A percentile compares a stretch with the other conserved stretches of the same genome.
These are phyloP conservation scores for Stichopus chloronotus DNA, from an alignment of 35 echinoderm and acorn worm genomes.

Conservation along the genomic window DNA sequence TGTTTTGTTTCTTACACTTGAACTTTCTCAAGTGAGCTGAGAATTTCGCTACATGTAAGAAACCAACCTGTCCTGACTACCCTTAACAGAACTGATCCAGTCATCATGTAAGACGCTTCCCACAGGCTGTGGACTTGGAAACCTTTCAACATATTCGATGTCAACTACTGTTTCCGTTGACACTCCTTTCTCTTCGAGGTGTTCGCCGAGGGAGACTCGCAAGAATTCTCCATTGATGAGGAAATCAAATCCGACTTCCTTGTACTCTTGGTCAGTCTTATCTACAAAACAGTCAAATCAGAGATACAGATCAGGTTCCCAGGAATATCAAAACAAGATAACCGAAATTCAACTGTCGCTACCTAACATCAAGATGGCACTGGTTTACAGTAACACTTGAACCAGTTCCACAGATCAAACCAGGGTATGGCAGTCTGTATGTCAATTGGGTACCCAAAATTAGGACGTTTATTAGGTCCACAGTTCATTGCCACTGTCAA, in stretches of 20 bases:
- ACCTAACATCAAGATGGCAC: neutral
- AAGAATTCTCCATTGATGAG: slow-evolving; percentile 96
- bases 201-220: slow-evolving; percentile 76
- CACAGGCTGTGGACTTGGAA: slow-evolving; percentile 83
- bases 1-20: too few relatives aligned
- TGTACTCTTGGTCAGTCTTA: slow-evolving; percentile 63
- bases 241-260: slow-evolving; percentile 89
- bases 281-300: slow-evolving; percentile 39
- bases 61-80: slow-evolving; percentile 63
- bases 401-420: too few relatives aligned
- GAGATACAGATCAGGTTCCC: neutral
- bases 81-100: slow-evolving; percentile 90
- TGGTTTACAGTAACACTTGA: too few relatives aligned
- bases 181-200: slow-evolving; percentile 79
- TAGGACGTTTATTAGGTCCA: too few relatives aligned
- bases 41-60: neutral
- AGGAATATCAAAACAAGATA: neutral
- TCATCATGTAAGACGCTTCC: slow-evolving; percentile 97
- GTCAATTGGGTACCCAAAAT: too few relatives aligned
- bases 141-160: slow-evolving; percentile 93
- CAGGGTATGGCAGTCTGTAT: too few relatives aligned
- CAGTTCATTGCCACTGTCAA: too few relatives aligned
- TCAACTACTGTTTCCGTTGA: slow-evolving; percentile 94
- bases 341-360: neutral
- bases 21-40: too few relatives aligned